Conservation (phyloP, 2,888 invertebrate species). For the Choreutis nemorana region DNA sequence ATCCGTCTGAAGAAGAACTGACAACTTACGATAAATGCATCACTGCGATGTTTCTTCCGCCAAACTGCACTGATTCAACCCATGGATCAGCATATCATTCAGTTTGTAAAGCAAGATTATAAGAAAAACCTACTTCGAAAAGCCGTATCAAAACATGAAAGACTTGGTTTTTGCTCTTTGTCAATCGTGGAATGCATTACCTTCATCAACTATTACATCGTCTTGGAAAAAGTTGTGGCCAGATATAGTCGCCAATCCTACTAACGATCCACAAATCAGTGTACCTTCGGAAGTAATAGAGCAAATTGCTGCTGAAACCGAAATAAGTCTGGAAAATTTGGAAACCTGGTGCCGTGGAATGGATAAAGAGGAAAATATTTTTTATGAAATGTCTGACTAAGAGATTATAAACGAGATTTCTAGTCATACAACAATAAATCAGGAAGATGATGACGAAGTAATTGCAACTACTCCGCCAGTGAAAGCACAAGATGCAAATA, state of each 20-base stretch:
- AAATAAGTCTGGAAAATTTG: slow-evolving; percentile 16
- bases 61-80: slow-evolving; percentile 21
- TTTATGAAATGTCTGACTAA: slow-evolving; percentile 20
- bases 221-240: slow-evolving; percentile 20
- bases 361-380: slow-evolving; percentile 18
- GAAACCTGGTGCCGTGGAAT: slow-evolving; percentile 19
- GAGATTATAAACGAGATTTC: slow-evolving; percentile 21
- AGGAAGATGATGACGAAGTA: slow-evolving; percentile 19
- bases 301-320: slow-evolving; percentile 17
- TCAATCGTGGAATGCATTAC: slow-evolving; percentile 18
- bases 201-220: slow-evolving; percentile 19
- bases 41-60: slow-evolving; percentile 19
- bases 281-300: slow-evolving; percentile 20
- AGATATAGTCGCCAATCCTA: slow-evolving; percentile 17
- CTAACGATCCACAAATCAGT: slow-evolving; percentile 16
- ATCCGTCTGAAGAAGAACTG: slow-evolving; percentile 18
- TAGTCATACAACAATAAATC: slow-evolving; percentile 17
- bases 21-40: slow-evolving; percentile 18
- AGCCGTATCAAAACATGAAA: slow-evolving; percentile 14
- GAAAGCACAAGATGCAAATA: slow-evolving; percentile 13
- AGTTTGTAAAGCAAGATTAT: slow-evolving; percentile 17
- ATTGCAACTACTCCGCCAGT: slow-evolving; percentile 17
- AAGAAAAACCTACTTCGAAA: slow-evolving; percentile 13
- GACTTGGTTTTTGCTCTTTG: slow-evolving; percentile 15
- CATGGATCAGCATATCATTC: slow-evolving; percentile 21